Evolutionary conservation across 2,797 vertebrate genomes (phyloP).

Genomic region (Mycteria americana): DNA sequence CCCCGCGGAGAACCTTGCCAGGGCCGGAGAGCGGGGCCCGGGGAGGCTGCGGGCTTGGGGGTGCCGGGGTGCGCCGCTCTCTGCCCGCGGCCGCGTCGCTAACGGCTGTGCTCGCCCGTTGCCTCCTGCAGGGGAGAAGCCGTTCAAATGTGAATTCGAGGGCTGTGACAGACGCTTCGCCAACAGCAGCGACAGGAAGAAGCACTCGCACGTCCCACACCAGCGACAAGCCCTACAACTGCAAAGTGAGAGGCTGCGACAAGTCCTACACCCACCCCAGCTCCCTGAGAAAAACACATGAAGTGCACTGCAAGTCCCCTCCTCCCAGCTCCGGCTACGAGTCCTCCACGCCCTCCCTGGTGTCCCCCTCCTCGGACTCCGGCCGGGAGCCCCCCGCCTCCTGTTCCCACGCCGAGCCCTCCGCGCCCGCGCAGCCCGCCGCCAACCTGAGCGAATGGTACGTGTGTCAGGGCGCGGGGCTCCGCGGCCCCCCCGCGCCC

Average conservation of each 20-base stretch:
- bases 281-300: constrained; percentile 98
- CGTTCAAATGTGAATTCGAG: constrained; percentile 97
- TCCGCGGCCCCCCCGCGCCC: constrained; percentile 68
- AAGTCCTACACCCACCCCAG: constrained; percentile 99
- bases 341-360: constrained; percentile 90
- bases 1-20: background rate
- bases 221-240: constrained; percentile 98
- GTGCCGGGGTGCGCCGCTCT: background rate
- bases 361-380: constrained; percentile 92
- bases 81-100: background rate
- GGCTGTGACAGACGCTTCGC: constrained; percentile 97
- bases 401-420: constrained; percentile 79
- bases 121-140: constrained; percentile 90
- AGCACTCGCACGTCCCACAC: constrained; percentile 98
- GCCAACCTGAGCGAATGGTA: constrained; percentile 97
- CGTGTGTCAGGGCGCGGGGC: constrained; percentile 90
- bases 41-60: background rate
- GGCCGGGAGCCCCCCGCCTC: constrained; percentile 84
- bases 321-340: constrained; percentile 95
- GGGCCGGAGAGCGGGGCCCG: background rate
- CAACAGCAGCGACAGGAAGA: constrained; percentile 99
- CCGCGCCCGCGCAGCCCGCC: constrained; percentile 80
- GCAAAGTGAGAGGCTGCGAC: constrained; percentile 98
- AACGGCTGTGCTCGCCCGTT: constrained; percentile 64
- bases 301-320: constrained; percentile 97